Evolutionary conservation across 2,888 invertebrate species (phyloP).

Genomic region (Oxycera nigricornis): DNA sequence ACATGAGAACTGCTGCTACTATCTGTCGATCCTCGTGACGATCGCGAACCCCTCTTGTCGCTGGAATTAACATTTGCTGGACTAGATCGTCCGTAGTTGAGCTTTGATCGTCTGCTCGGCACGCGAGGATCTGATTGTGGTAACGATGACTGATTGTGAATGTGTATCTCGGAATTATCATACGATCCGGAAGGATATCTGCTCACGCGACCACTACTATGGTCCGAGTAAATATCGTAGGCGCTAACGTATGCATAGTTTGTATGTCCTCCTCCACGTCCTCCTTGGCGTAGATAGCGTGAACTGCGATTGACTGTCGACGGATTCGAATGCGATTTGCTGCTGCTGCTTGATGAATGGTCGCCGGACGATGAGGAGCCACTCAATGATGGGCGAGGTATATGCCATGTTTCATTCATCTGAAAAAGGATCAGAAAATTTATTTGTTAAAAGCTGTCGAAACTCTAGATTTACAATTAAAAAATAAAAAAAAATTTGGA

Average conservation of each 20-base stretch:
- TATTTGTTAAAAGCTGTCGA: no score
- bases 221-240: slow-evolving; percentile 16
- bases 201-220: slow-evolving; percentile 9
- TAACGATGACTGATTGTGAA: background rate
- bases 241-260: slow-evolving; percentile 41
- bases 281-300: slow-evolving; percentile 42
- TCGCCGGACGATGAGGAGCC: slow-evolving; percentile 56
- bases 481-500: no score
- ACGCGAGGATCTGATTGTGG: background rate
- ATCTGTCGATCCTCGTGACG: slow-evolving; percentile 73
- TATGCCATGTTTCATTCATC: slow-evolving; percentile 73
- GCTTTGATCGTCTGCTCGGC: slow-evolving; percentile 3
- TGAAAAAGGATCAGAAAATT: no score
- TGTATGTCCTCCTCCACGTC: slow-evolving; percentile 29
- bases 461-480: no score
- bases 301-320: slow-evolving; percentile 50
- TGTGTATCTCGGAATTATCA: slow-evolving; percentile 21
- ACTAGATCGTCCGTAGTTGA: background rate
- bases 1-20: slow-evolving; percentile 83
- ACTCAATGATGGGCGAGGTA: slow-evolving; percentile 80
- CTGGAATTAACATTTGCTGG: background rate
- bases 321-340: slow-evolving; percentile 56
- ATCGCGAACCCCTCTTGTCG: slow-evolving; percentile 65
- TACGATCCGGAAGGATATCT: slow-evolving; percentile 34
- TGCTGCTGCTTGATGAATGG: slow-evolving; percentile 55